phyloP scores from a whole-genome alignment of 2,797 vertebrate species.

The Sebastes alutus region DNA sequence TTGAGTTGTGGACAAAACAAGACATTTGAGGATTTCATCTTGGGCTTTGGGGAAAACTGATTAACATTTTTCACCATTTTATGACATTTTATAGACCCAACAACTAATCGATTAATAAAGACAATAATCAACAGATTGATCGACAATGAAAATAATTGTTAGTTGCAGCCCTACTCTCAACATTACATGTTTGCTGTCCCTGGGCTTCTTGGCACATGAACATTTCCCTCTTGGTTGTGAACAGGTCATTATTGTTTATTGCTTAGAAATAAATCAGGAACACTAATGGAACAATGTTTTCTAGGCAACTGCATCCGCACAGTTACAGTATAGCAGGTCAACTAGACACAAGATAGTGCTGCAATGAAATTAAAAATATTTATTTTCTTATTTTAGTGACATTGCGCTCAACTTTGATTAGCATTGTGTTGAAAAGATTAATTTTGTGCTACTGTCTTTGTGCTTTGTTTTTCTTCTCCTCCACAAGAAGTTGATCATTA shows the following conservation, averaged over 20 bases:
- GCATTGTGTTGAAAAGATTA: neutral
- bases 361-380: neutral
- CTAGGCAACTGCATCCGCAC: neutral
- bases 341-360: neutral
- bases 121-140: no score
- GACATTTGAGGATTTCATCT: no score
- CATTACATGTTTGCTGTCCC: neutral
- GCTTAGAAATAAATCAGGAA: neutral
- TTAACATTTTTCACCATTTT: no score
- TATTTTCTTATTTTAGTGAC: neutral
- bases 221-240: neutral
- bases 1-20: no score
- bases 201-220: neutral
- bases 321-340: neutral
- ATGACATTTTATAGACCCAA: no score
- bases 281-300: neutral
- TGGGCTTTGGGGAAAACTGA: no score
- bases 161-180: neutral
- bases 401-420: neutral
- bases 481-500: neutral
- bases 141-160: no score
- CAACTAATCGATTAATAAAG: no score
- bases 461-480: neutral
- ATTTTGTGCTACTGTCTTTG: neutral
- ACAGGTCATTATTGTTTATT: neutral